Evolutionary conservation across 1,140 invertebrate genomes (phyloP).

Genomic region (Globodera ellingtonae): DNA sequence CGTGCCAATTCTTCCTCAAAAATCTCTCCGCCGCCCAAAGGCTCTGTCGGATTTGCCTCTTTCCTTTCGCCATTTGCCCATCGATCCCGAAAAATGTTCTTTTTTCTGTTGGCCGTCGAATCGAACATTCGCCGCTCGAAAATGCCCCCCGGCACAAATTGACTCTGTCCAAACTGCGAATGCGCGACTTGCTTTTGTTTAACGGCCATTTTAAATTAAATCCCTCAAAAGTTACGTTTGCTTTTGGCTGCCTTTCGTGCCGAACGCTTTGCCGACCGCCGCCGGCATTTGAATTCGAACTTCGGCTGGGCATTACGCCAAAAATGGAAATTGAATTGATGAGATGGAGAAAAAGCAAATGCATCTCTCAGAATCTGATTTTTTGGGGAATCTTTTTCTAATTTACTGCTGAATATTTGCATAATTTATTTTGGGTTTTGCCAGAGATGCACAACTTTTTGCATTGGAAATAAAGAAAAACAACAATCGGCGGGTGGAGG

Average conservation of each 20-base stretch:
- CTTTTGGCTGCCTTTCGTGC: too few relatives aligned
- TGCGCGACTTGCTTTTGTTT: too few relatives aligned
- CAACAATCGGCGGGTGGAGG: neutral
- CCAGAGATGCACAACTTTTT: neutral
- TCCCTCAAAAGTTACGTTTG: neutral
- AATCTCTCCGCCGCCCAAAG: neutral
- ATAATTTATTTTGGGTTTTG: neutral
- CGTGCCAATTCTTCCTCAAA: neutral
- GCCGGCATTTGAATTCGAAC: too few relatives aligned
- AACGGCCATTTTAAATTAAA: neutral
- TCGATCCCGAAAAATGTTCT: conserved; percentile 5
- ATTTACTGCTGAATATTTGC: conserved; percentile 6
- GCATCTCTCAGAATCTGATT: too few relatives aligned
- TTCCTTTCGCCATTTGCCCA: conserved; percentile 3
- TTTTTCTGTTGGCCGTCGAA: neutral
- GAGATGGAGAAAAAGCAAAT: neutral
- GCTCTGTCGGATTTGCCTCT: neutral
- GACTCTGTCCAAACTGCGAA: neutral
- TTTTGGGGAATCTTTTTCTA: too few relatives aligned
- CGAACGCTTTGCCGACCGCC: too few relatives aligned
- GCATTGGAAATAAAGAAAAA: neutral
- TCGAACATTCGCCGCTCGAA: neutral
- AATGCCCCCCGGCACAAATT: neutral
- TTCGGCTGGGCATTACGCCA: neutral
- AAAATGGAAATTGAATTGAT: neutral